phyloP scores from a whole-genome alignment of 2,113 vertebrate genomes.

The Thalassarche chlororhynchos region DNA sequence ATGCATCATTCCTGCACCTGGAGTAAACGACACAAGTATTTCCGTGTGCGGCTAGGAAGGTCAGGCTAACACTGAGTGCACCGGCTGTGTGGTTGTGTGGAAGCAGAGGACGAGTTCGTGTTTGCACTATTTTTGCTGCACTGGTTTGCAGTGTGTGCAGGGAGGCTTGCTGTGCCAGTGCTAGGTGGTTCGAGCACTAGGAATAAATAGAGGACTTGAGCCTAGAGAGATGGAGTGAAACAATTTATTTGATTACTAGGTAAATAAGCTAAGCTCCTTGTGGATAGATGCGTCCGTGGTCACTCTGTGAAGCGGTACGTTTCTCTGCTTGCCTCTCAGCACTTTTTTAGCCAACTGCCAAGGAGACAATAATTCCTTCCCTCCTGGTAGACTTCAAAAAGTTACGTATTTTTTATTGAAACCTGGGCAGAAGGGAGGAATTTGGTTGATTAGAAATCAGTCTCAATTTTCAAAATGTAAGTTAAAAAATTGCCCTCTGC shows the following conservation, averaged over 20 bases:
- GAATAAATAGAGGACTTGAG: not conserved
- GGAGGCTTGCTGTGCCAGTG: fast-evolving
- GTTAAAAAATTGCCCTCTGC: not conserved
- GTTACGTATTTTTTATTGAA: not conserved
- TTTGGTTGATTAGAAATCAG: not conserved
- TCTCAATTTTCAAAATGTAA: not conserved
- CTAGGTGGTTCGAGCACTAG: fast-evolving
- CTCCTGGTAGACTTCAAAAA: not conserved
- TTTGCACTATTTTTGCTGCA: fast-evolving
- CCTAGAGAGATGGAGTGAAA: not conserved
- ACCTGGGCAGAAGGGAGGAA: not conserved
- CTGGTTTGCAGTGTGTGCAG: fast-evolving
- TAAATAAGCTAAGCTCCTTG: not conserved
- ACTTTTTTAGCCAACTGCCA: not conserved
- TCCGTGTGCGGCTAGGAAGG: fast-evolving
- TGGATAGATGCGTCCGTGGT: not conserved
- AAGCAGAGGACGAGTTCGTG: fast-evolving
- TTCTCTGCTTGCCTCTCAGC: not conserved
- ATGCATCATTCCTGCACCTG: fast-evolving
- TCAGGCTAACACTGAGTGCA: fast-evolving
- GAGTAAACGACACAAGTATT: fast-evolving
- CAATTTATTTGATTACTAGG: not conserved
- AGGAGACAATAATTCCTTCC: not conserved
- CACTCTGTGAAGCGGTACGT: fast-evolving
- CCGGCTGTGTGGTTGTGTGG: not conserved